Evolutionary conservation across 2,797 vertebrate genomes (phyloP).

Genomic region (Propithecus perrieri): DNA sequence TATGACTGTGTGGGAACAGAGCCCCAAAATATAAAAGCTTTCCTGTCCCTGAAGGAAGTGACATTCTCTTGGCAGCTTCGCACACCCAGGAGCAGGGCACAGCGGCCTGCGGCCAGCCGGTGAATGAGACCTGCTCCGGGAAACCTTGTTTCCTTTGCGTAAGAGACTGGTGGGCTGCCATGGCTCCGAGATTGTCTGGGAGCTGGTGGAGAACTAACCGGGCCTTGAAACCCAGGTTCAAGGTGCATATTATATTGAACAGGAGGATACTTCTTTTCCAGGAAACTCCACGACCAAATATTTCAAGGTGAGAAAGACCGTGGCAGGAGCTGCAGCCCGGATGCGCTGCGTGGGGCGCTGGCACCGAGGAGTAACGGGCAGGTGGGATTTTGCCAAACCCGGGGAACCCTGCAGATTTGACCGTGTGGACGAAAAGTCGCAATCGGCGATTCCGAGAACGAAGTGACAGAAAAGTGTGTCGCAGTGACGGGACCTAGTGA

Average conservation of each 20-base stretch:
- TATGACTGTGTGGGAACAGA: not conserved
- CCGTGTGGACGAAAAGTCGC: not conserved
- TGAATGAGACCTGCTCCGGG: not conserved
- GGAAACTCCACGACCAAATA: not conserved
- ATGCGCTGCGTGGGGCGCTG: too few species aligned
- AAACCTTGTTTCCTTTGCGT: not conserved
- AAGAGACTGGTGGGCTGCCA: not conserved
- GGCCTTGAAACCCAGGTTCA: not conserved
- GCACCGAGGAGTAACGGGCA: too few species aligned
- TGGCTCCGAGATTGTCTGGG: too few species aligned
- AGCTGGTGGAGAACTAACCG: accelerated
- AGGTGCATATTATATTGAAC: too few species aligned
- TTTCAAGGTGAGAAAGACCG: not conserved
- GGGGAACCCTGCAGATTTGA: not conserved
- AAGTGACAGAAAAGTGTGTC: not conserved
- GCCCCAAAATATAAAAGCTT: not conserved
- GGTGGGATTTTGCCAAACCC: not conserved
- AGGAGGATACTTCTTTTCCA: too few species aligned
- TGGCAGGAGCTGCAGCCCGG: too few species aligned
- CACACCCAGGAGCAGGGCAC: not conserved
- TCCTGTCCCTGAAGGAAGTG: not conserved
- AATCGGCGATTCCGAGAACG: not conserved
- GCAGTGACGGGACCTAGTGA: too few species aligned
- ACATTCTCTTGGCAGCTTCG: not conserved
- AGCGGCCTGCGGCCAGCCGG: too few species aligned